Evolutionary conservation across 23 tunicate species (phyloP), one percentile per base, ranked within the genome.

Genomic region (Ascidia mentula): DNA sequence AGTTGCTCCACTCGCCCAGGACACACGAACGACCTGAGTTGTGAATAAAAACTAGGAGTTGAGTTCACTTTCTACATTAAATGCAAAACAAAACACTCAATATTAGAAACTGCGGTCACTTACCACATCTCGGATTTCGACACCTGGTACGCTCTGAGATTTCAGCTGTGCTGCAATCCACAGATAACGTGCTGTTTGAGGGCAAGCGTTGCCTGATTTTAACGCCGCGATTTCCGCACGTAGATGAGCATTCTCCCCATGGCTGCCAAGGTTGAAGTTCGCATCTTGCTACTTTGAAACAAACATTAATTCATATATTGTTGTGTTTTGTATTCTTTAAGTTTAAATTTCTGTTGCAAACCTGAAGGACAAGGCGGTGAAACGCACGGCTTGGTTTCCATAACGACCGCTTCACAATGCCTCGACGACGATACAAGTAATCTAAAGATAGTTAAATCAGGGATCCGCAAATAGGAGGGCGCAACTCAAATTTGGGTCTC

Each of bases 161-260:
- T 9, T 53, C 13, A 20, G 65, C 13, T 6, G 7, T 28, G 24
- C 24, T 9, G 13, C 65, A 53, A 53, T 53, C 13, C 7, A 53
- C 13, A 26, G 1, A 33, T 22, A 40, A 37, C 0, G 59, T 81
- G 22, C 35, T 40, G 24, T 53, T 53, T 26, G 65, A 26, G 13
- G 13, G 65, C 22, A 53, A 53, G 22, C 65, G 65, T 53, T 1
- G 13, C 65, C 75, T 28, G 38, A 40, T 74, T 35, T 60, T 34
- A 30, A 7, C 30, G 46, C 35, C 72, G 24, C 87, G 37, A 20
- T 18, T 40, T 13, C 87, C 87, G 69, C 87, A 82, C 12, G 87
- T 82, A 30, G 45, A 72, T 0, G 80, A 74, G 34, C 87, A 82
- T 0, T 22, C 9, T 4, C 79, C 40, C 87, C 87, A 82, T 18